Evolutionary conservation across 2,888 invertebrate genomes (phyloP).

Genomic region (Cremastobaeus sp.): DNA sequence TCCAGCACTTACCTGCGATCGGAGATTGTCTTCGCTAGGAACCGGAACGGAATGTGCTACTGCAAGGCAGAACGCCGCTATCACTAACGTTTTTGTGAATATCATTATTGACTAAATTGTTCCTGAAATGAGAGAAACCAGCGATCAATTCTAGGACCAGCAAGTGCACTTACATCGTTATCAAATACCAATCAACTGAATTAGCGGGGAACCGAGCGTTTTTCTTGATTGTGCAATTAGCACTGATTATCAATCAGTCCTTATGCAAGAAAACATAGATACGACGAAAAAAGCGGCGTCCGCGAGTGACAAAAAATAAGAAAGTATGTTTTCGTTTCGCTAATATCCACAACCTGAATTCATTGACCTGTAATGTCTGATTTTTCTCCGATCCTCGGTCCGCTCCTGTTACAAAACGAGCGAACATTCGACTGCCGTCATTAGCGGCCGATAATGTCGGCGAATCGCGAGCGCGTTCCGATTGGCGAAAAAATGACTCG

Average conservation of each 20-base stretch:
- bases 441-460: too few species aligned
- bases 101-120: constrained; percentile 68
- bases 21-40: constrained; percentile 68
- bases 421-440: too few species aligned
- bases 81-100: constrained; percentile 66
- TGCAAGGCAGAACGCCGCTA: constrained; percentile 69
- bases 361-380: constrained; percentile 8
- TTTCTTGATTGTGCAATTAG: constrained; percentile 10
- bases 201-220: too few species aligned
- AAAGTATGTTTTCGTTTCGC: constrained; percentile 25
- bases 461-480: too few species aligned
- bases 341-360: neutral
- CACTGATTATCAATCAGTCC: constrained; percentile 3
- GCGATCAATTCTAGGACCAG: too few species aligned
- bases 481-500: constrained; percentile 3
- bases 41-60: constrained; percentile 72
- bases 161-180: too few species aligned
- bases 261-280: constrained; percentile 15
- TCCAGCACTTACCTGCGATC: constrained; percentile 73
- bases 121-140: constrained; percentile 21
- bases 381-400: too few species aligned
- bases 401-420: too few species aligned
- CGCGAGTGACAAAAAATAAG: constrained; percentile 30
- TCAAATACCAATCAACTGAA: too few species aligned
- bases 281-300: neutral